These are phyloP conservation scores for Pyralis farinalis DNA, from an alignment of 2,888 invertebrate genomes.

Conservation along the genomic window DNA sequence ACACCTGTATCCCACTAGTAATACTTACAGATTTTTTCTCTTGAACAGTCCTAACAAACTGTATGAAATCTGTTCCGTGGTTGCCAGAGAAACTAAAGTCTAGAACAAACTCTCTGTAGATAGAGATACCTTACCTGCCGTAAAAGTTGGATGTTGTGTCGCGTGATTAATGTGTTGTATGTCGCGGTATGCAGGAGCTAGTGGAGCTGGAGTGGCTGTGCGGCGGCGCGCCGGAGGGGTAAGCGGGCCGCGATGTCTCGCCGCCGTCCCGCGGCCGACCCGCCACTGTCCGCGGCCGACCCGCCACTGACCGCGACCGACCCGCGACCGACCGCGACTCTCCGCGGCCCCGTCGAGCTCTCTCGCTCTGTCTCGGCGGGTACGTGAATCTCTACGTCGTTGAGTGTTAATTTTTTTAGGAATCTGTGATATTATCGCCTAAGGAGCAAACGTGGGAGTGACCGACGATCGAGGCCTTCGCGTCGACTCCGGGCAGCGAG, in stretches of 20 bases:
- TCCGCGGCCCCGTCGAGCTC: constrained; percentile 13
- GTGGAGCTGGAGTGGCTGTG: constrained; percentile 60
- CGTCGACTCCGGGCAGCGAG: constrained; percentile 8
- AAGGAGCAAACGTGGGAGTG: constrained; percentile 46
- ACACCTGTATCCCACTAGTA: no score
- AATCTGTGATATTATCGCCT: constrained; percentile 78
- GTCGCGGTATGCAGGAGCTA: constrained; percentile 46
- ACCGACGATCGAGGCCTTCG: constrained; percentile 16
- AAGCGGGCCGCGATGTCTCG: constrained; percentile 22
- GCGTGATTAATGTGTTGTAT: no score
- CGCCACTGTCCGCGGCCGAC: constrained; percentile 2
- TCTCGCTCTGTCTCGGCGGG: constrained; percentile 12
- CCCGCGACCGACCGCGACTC: constrained; percentile 15
- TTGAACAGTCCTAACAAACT: no score
- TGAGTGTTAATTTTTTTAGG: constrained; percentile 52
- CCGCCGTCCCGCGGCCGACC: constrained; percentile 3
- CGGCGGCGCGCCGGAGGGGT: constrained; percentile 61
- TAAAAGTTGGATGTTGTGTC: no score
- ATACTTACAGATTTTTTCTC: no score
- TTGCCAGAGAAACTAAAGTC: no score
- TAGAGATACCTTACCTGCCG: no score
- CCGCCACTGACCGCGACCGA: constrained; percentile 16
- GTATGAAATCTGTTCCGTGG: no score
- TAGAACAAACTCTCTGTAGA: no score
- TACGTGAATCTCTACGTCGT: constrained; percentile 27